phyloP scores from a whole-genome alignment of 2,797 vertebrate genomes.

The Protosalanx chinensis region DNA sequence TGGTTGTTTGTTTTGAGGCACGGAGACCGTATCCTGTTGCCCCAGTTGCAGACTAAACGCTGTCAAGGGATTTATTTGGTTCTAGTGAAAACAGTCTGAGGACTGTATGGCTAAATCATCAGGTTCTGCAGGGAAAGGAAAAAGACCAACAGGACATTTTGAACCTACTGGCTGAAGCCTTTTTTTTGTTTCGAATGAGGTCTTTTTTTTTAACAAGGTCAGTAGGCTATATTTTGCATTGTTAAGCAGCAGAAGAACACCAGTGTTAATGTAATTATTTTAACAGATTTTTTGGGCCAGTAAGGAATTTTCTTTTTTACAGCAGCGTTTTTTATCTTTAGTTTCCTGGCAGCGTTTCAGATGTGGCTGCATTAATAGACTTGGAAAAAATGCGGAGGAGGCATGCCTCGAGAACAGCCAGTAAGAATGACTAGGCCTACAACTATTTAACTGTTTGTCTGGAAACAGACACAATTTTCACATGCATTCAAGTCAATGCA shows the following conservation, averaged over 20 bases:
- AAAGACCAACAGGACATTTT: slow-evolving; percentile 6
- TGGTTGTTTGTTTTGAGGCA: slow-evolving; percentile 22
- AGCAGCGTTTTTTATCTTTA: slow-evolving; percentile 32
- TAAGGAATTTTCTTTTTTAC: slow-evolving; percentile 26
- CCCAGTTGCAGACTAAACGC: slow-evolving; percentile 13
- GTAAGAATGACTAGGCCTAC: not conserved
- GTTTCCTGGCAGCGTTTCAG: slow-evolving; percentile 59
- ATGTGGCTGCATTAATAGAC: slow-evolving; percentile 56
- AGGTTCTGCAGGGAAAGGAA: too few species aligned
- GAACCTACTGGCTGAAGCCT: slow-evolving; percentile 19
- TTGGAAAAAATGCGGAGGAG: slow-evolving; percentile 25
- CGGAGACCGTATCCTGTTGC: slow-evolving; percentile 16
- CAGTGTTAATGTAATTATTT: slow-evolving; percentile 32
- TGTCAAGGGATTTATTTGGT: not conserved
- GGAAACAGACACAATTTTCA: not conserved
- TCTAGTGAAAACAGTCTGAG: not conserved
- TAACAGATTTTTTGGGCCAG: slow-evolving; percentile 28
- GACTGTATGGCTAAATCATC: not conserved
- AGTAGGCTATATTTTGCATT: slow-evolving; percentile 44
- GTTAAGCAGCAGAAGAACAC: slow-evolving; percentile 14
- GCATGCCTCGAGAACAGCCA: not conserved
- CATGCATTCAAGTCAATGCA: not conserved
- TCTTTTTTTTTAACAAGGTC: slow-evolving; percentile 31
- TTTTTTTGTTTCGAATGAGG: slow-evolving; percentile 37
- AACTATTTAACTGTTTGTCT: not conserved